phyloP scores from a whole-genome alignment of 2,888 invertebrate genomes.

The Lepidocyrtinus sp. region DNA sequence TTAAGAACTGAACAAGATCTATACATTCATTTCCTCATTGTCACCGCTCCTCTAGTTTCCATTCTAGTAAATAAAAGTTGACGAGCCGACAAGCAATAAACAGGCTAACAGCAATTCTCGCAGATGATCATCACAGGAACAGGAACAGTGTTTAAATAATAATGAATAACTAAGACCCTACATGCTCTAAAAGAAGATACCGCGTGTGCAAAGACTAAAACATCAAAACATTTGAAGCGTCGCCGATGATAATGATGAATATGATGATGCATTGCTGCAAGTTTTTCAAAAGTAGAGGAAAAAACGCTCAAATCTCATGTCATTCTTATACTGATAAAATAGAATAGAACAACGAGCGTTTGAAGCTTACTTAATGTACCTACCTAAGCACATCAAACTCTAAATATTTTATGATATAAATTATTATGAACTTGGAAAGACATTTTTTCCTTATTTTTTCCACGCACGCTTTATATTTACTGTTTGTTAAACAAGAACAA shows the following conservation, averaged over 20 bases:
- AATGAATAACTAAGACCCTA: neutral
- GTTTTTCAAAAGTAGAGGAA: neutral
- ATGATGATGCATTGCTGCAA: no score
- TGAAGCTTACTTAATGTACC: neutral
- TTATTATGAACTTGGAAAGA: constrained; percentile 13
- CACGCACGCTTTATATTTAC: neutral
- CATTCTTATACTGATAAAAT: neutral
- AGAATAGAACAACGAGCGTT: neutral
- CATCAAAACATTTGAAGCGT: constrained; percentile 2
- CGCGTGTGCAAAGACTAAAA: neutral
- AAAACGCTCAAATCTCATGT: neutral
- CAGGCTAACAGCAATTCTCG: neutral
- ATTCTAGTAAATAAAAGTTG: constrained; percentile 38
- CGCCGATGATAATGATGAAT: neutral
- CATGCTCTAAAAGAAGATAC: neutral
- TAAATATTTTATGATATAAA: constrained; percentile 11
- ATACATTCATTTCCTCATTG: constrained; percentile 56
- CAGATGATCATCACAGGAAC: no score
- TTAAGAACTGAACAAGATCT: neutral
- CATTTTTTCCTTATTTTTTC: constrained; percentile 21
- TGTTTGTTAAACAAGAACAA: constrained; percentile 24
- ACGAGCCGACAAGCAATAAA: constrained; percentile 39
- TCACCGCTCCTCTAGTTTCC: constrained; percentile 37
- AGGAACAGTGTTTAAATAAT: no score
- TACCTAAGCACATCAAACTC: neutral